phyloP scores from a whole-genome alignment of 1,140 invertebrate genomes.

The Cotesia vestalis region DNA sequence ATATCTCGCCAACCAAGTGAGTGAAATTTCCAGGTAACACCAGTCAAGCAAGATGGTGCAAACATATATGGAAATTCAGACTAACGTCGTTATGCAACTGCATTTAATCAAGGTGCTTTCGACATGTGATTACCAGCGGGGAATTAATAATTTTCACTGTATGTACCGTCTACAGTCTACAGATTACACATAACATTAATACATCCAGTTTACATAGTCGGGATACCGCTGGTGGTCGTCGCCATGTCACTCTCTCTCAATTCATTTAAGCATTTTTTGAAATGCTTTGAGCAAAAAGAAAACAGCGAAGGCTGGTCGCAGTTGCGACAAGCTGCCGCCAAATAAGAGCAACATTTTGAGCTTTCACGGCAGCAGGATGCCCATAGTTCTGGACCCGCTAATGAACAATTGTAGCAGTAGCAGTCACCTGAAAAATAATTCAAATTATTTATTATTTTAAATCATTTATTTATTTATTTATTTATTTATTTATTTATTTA shows the following conservation, averaged over 20 bases:
- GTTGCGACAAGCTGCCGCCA: slow-evolving; percentile 62
- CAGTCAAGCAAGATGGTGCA: slow-evolving; percentile 27
- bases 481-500: too few relatives aligned
- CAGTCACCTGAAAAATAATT: slow-evolving; percentile 56
- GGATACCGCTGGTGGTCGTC: neutral
- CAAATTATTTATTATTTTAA: too few relatives aligned
- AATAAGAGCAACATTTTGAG: slow-evolving; percentile 61
- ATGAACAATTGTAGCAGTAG: slow-evolving; percentile 62
- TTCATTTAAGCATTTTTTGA: slow-evolving; percentile 60
- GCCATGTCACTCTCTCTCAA: slow-evolving; percentile 42
- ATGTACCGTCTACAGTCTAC: neutral
- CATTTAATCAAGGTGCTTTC: slow-evolving; percentile 20
- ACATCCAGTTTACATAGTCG: neutral
- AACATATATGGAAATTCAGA: slow-evolving; percentile 31
- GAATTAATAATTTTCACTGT: slow-evolving; percentile 25
- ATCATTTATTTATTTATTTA: too few relatives aligned
- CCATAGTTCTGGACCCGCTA: slow-evolving; percentile 61
- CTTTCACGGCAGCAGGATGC: slow-evolving; percentile 61
- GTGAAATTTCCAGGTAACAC: slow-evolving; percentile 31
- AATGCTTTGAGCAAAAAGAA: slow-evolving; percentile 63
- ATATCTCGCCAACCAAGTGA: slow-evolving; percentile 7
- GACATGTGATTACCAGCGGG: slow-evolving; percentile 9
- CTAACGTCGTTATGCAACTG: slow-evolving; percentile 17
- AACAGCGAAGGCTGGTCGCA: slow-evolving; percentile 60
- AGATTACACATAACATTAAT: too few relatives aligned